Conservation (phyloP, 1,140 invertebrate species). For the Drosophila leontia region DNA sequence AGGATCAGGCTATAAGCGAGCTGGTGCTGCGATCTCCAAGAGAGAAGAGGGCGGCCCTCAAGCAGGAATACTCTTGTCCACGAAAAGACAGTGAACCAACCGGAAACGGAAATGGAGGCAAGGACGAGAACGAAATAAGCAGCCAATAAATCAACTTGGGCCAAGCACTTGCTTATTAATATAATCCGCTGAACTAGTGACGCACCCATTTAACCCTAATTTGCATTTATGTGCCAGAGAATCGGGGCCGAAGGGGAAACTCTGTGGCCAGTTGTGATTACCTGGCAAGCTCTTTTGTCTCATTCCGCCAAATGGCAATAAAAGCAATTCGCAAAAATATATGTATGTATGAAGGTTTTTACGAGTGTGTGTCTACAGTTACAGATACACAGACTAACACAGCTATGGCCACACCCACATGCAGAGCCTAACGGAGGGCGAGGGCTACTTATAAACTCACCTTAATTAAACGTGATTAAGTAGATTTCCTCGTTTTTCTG, state of each 20-base stretch:
- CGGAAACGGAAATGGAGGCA: neutral
- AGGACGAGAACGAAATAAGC: slow-evolving; percentile 44
- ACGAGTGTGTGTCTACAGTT: slow-evolving; percentile 11
- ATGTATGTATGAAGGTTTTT: neutral
- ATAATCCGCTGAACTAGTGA: slow-evolving; percentile 61
- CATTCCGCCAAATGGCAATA: slow-evolving; percentile 69
- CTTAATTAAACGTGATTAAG: slow-evolving; percentile 84
- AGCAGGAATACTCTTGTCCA: neutral
- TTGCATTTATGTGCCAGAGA: slow-evolving; percentile 73
- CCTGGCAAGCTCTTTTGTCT: slow-evolving; percentile 67
- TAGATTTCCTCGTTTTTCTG: slow-evolving; percentile 82
- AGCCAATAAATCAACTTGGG: slow-evolving; percentile 78
- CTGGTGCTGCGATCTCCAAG: neutral
- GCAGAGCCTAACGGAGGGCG: slow-evolving; percentile 8
- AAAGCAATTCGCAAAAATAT: slow-evolving; percentile 76
- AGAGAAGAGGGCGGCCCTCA: neutral
- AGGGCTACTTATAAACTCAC: slow-evolving; percentile 78
- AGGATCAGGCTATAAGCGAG: slow-evolving; percentile 17
- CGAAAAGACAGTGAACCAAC: neutral
- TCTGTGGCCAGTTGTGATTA: slow-evolving; percentile 47
- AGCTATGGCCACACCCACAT: slow-evolving; percentile 36
- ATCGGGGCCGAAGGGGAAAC: slow-evolving; percentile 39
- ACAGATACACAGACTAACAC: slow-evolving; percentile 18
- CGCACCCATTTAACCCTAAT: slow-evolving; percentile 76
- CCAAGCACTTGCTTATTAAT: slow-evolving; percentile 81